phyloP scores from a whole-genome alignment of 2,888 invertebrate species.

The Toxonevra muliebris region DNA sequence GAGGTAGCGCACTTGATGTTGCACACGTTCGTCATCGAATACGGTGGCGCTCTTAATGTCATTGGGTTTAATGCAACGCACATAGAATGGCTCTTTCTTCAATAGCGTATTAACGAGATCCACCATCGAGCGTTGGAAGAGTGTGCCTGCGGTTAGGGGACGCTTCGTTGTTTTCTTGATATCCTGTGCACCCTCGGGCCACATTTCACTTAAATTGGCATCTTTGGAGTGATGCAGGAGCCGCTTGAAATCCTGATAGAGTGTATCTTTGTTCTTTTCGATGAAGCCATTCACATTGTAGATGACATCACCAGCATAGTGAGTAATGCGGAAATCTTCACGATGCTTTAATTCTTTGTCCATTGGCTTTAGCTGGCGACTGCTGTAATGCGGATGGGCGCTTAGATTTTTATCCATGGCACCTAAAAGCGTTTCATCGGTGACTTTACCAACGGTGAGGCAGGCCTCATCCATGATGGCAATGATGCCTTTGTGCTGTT shows the following conservation, averaged over 20 bases:
- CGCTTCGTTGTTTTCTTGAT: conserved; percentile 93
- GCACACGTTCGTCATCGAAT: conserved; percentile 82
- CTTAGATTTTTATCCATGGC: conserved; percentile 91
- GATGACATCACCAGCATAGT: conserved; percentile 97
- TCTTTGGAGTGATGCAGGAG: conserved; percentile 86
- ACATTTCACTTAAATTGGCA: conserved; percentile 83
- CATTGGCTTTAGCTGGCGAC: conserved; percentile 82
- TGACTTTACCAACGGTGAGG: conserved; percentile 92
- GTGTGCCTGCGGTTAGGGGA: conserved; percentile 91
- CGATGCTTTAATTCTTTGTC: conserved; percentile 83
- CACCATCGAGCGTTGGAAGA: conserved; percentile 95
- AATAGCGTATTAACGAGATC: conserved; percentile 87
- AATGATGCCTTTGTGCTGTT: conserved; percentile 88
- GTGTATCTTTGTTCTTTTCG: conserved; percentile 96
- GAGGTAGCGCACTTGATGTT: conserved; percentile 73
- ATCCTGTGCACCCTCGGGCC: conserved; percentile 95
- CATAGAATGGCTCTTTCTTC: conserved; percentile 95
- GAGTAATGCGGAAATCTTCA: conserved; percentile 84
- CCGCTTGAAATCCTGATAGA: conserved; percentile 97
- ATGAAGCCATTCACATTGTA: conserved; percentile 91
- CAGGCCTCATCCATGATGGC: conserved; percentile 98
- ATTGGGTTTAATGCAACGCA: conserved; percentile 97
- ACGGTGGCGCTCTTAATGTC: conserved; percentile 87
- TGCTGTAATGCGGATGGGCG: conserved; percentile 89
- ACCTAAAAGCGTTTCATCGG: conserved; percentile 83